Base-by-base conservation (phyloP, 2,888 invertebrate species). In the Sturmia bella region DNA sequence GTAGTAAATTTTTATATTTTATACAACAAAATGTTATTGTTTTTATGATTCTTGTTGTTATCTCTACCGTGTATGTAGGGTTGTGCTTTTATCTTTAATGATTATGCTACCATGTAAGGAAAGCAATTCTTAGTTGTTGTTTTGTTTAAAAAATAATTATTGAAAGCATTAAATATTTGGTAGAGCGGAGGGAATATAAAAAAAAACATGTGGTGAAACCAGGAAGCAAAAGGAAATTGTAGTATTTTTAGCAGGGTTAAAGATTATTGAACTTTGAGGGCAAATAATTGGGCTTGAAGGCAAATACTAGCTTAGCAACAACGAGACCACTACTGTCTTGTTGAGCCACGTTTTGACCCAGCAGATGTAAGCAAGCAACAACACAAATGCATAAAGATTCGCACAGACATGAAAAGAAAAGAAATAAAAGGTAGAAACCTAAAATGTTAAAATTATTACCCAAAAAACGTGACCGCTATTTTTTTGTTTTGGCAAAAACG, bases 1-100 rank as follows among this genome's bases (percentile, higher is more conserved):
- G 68, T 68, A 76, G 68, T 59, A 52, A 68, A 68, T 45, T 76
- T 76, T 76, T 68, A 61, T 64, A 64, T 74, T 39, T 66, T 66
- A 39, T 57, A 48, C 24, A 64, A 69, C 37, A 50, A 48, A 64
- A 19, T 27, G 13, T 43, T 43, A n/a, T 43, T 15, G n/a, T 61
- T 43, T 24, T 50, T 21, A 39, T 59, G 61, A 24, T 39, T 70
- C 0, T n/a, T 15, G 3, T 45, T 61, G 45, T 50, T 37, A 7
- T 7, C 12, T 48, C 56, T 68, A 15, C 24, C 24, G 13, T 32
- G 45, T 7, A 11, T 63, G 21, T 24, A 54, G 32, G 43, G 63
- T 61, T 21, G 61, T 32, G 15, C n/a, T 54, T 63, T 73, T 41
- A 11, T 52, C 27, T 64, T 48, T 74, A 56, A 74, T 64, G 64